Percentiles rank a stretch among this genome's conserved stretches.
Evolutionary conservation across 1,140 invertebrate species (phyloP).

Genomic region (Leptinotarsa lineolata): DNA sequence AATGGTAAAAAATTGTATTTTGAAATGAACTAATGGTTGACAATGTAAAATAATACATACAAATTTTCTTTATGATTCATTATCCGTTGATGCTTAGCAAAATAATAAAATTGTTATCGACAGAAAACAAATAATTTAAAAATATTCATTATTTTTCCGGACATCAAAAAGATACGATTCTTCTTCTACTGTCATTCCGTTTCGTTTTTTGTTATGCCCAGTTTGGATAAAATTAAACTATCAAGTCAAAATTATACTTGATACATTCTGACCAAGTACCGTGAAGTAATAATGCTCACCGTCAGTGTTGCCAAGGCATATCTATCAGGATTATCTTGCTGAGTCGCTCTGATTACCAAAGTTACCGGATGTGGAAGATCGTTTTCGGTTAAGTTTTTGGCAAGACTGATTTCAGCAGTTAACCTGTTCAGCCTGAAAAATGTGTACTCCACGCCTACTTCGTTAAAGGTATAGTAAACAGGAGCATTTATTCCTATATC

Average conservation of each 20-base stretch:
- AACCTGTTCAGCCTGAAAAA: constrained; percentile 58
- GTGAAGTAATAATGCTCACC: constrained; percentile 14
- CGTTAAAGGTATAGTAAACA: constrained; percentile 70
- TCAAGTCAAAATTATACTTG: background rate
- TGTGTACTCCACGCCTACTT: constrained; percentile 62
- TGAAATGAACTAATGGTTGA: too few relatives aligned
- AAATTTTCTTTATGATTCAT: too few relatives aligned
- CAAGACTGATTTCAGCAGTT: constrained; percentile 62
- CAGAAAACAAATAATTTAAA: too few relatives aligned
- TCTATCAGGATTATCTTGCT: constrained; percentile 82
- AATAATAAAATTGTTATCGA: too few relatives aligned
- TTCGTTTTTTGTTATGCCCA: too few relatives aligned
- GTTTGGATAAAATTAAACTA: background rate
- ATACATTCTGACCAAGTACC: background rate
- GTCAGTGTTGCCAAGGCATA: constrained; percentile 57
- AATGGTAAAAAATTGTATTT: too few relatives aligned
- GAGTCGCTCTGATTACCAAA: constrained; percentile 68
- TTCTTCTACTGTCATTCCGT: background rate
- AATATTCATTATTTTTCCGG: background rate
- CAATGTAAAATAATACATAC: too few relatives aligned
- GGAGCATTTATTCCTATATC: constrained; percentile 79
- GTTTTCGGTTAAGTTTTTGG: constrained; percentile 64
- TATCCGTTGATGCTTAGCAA: too few relatives aligned
- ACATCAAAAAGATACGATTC: background rate
- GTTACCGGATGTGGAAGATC: constrained; percentile 71